These are phyloP conservation scores for Bombus terrestris DNA, from an alignment of 1,140 invertebrate species.

Conservation along the genomic window DNA sequence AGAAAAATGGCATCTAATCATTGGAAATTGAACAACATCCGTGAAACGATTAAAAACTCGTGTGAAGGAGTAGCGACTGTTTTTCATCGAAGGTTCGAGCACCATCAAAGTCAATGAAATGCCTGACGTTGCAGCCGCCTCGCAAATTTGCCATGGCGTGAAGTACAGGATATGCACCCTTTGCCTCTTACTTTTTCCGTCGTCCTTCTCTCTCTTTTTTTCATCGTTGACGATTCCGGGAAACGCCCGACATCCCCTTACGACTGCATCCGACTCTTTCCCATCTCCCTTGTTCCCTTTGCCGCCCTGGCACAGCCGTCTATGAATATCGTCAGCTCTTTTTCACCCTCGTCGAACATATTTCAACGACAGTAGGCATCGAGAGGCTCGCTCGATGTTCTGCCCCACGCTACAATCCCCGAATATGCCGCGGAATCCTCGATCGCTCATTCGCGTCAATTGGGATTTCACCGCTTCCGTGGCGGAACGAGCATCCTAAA, in stretches of 20 bases:
- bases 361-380: constrained; percentile 68
- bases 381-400: constrained; percentile 63
- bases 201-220: constrained; percentile 27
- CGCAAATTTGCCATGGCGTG: constrained; percentile 62
- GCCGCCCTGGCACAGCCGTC: constrained; percentile 26
- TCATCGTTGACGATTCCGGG: constrained; percentile 62
- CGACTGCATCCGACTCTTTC: constrained; percentile 29
- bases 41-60: constrained; percentile 13
- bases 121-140: constrained; percentile 67
- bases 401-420: constrained; percentile 52
- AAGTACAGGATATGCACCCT: constrained; percentile 64
- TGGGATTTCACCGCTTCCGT: constrained; percentile 62
- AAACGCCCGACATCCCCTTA: constrained; percentile 60
- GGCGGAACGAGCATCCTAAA: constrained; percentile 48
- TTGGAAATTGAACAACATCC: constrained; percentile 14
- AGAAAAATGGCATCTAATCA: constrained; percentile 1
- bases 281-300: neutral
- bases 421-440: constrained; percentile 64
- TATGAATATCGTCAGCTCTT: constrained; percentile 75
- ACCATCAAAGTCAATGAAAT: constrained; percentile 65
- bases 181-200: constrained; percentile 46
- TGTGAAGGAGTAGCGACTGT: constrained; percentile 33
- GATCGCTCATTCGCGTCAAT: constrained; percentile 68
- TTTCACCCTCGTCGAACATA: constrained; percentile 75
- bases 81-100: constrained; percentile 59